phyloP scores from a whole-genome alignment of 2,888 invertebrate genomes.

The Eupeodes latifasciatus region DNA sequence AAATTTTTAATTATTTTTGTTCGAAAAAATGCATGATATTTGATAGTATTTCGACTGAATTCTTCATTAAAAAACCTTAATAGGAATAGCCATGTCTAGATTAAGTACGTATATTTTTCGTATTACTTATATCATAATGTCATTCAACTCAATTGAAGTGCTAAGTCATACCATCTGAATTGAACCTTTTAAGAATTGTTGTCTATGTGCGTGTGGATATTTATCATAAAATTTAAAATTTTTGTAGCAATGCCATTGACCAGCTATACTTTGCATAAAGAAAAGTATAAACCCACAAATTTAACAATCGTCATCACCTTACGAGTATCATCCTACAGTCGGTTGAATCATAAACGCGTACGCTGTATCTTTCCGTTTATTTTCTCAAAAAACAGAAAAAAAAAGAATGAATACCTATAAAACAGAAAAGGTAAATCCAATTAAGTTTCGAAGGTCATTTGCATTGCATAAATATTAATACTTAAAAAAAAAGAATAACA shows the following conservation, averaged over 20 bases:
- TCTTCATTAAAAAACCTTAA: too few species aligned
- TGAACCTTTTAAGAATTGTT: too few species aligned
- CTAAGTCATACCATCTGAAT: too few species aligned
- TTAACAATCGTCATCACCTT: background rate
- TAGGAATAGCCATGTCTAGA: too few species aligned
- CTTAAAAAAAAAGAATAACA: background rate
- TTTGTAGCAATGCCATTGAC: background rate
- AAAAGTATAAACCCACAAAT: slow-evolving; percentile 3
- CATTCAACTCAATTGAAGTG: too few species aligned
- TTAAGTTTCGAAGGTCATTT: slow-evolving; percentile 57
- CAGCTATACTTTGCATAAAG: background rate
- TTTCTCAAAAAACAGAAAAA: background rate
- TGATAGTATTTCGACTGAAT: too few species aligned
- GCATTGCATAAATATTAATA: slow-evolving; percentile 32
- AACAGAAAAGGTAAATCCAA: slow-evolving; percentile 36
- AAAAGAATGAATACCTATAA: background rate
- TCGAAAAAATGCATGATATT: too few species aligned
- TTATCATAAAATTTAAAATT: too few species aligned
- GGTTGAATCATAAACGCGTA: background rate
- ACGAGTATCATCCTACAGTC: background rate
- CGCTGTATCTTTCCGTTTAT: background rate
- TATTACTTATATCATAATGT: too few species aligned
- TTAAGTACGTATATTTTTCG: too few species aligned
- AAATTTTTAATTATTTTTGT: too few species aligned
- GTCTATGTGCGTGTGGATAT: too few species aligned